A percentile compares a stretch with the other conserved stretches of the same genome.
These are phyloP conservation scores for Belgica antarctica DNA, from an alignment of 2,888 invertebrate species.

Conservation along the genomic window DNA sequence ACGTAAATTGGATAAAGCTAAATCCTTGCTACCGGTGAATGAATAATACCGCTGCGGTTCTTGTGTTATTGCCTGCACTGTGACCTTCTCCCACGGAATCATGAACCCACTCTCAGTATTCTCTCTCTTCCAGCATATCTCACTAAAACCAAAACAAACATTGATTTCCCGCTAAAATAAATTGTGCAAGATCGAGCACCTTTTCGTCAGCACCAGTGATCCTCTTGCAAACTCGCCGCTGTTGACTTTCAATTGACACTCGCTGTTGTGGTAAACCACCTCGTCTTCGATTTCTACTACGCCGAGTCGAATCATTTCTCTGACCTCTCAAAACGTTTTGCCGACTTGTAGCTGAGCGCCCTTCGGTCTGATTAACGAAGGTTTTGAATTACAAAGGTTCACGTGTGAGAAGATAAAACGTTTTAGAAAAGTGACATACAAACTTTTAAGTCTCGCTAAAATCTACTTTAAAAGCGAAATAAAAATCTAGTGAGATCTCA, in stretches of 20 bases:
- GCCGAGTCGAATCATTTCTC: neutral
- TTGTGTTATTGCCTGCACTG: constrained; percentile 1
- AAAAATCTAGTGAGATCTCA: neutral
- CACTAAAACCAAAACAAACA: neutral
- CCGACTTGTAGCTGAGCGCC: too few species aligned
- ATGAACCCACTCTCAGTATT: neutral
- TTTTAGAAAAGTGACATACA: too few species aligned
- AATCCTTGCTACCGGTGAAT: too few species aligned
- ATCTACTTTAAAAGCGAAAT: neutral
- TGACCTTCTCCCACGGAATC: constrained; percentile 24
- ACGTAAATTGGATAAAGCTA: too few species aligned
- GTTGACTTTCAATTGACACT: neutral
- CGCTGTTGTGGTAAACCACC: neutral
- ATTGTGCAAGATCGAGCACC: too few species aligned
- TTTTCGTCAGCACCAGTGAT: neutral
- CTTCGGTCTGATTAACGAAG: too few species aligned
- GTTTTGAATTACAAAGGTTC: too few species aligned
- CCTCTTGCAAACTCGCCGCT: neutral
- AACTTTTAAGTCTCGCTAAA: too few species aligned
- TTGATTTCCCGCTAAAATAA: neutral
- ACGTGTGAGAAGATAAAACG: too few species aligned
- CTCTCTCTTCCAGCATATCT: neutral
- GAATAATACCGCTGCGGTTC: constrained; percentile 20
- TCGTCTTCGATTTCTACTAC: neutral
- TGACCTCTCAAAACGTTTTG: neutral